Base-by-base conservation (phyloP, 2,113 vertebrate species). In the Nyctereutes procyonoides region DNA sequence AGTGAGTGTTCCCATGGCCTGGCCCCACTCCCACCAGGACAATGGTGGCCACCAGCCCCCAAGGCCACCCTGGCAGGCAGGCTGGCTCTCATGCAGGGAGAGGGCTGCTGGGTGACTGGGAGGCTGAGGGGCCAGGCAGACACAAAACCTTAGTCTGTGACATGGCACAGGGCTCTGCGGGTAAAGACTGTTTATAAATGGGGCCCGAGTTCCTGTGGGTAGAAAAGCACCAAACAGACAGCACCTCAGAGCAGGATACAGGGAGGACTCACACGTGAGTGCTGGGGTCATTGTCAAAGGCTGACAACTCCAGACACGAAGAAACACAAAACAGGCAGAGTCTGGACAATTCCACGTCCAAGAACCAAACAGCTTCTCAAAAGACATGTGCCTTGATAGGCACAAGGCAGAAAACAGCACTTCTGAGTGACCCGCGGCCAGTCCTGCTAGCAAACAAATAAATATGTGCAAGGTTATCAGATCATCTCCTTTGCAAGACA, bases 401-500 rank as follows among this genome's bases (percentile, higher is more conserved):
- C 98, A 98, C 96, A 93, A 92, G 97, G 51, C 14, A 13, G 26
- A 77, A 97, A 97, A 93, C 87, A 96, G 97, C 79, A 93, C 96
- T 98, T 98, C 97, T 95, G 87, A 98, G 98, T 30, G 81, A 98
- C 95, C 96, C 97, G 3, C 87, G 85, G 97, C 97, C 94, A 97
- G 88, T 97, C 90, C 43, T 73, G 86, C 60, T 81, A 63, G 76
- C 96, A 90, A 98, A 98, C 98, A 98, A 98, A 98, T 98, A 98
- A 98, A 96, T 98, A 98, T 93, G 98, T 98, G 97, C 97, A 98
- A 98, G 97, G 90, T 95, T 94, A 97, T 84, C 89, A 95, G 95
- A 95, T 90, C 19, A 43, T 0, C 14, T 97, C 95, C 67, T 97
- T 24, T 96, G 89, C 62, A 82, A 97, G 96, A 97, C 90, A 83